Base-by-base conservation (phyloP, 2,888 invertebrate species). In the Ischnus inquisitorius region DNA sequence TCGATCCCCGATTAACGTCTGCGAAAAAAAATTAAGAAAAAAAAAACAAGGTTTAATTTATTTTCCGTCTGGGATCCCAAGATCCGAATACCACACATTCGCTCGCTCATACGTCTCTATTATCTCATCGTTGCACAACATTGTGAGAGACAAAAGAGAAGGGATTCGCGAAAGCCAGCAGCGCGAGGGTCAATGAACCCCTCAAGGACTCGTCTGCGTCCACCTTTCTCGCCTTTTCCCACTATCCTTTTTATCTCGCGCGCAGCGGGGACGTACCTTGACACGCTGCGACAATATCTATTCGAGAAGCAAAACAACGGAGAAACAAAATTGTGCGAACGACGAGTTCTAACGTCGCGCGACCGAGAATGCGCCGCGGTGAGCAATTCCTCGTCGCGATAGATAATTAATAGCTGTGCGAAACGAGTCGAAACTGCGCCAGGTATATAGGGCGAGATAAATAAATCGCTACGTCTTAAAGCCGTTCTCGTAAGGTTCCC, bases 121-220 rank as follows among this genome's bases (percentile, higher is more conserved):
- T 74, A 74, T 74, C 72, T 62, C 72, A 74, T 74, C 60, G 57
- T 57, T 57, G 72, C 60, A 46, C 16, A 74, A 74, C 14, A 74
- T 74, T 74, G 62, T 62, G 62, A 60, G 72, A 74, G 72, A 46
- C 46, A 41, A 46, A 46, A 48, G 41, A 34, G 71, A 71, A 54
- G 54, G 25, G 57, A 41, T 22, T 22, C 16, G 39, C 16, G 69
- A 39, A 54, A 69, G 19, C 51, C 54, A 14, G 39, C 54, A 14
- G 39, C 39, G 14, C 48, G 19, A 28, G 60, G 72, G 72, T 74
- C 72, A 62, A 4, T 62, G 60, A 74, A 74, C 72, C 46, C 72
- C 10, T 57, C 41, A 60, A 74, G 62, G 62, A 74, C 72, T 62
- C 62, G 72, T 74, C 46, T 19, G 28, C 28, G 62, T 46, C 60